phyloP scores from a whole-genome alignment of 2,113 vertebrate species.

The Eleginops maclovinus region DNA sequence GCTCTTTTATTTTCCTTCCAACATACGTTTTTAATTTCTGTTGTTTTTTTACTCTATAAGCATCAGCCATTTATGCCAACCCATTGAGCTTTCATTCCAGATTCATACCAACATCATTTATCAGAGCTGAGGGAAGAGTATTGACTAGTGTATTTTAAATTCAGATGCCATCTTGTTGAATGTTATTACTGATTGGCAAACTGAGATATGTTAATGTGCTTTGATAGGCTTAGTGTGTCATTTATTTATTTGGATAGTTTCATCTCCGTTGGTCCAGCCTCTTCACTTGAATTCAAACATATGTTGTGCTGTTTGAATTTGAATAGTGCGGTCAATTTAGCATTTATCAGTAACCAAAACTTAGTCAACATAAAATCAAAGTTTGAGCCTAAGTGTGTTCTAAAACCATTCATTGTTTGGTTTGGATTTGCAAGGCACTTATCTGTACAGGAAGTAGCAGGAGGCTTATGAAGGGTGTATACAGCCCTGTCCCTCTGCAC shows the following conservation, averaged over 20 bases:
- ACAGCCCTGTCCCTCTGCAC: background rate
- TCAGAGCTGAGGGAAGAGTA: too few species aligned
- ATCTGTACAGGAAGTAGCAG: too few species aligned
- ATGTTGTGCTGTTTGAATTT: background rate
- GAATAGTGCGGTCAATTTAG: background rate
- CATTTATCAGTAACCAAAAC: background rate
- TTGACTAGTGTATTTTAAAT: too few species aligned
- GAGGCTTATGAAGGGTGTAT: too few species aligned
- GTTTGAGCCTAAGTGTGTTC: background rate
- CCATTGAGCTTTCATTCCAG: background rate
- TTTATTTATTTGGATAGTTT: too few species aligned
- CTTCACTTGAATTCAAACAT: too few species aligned
- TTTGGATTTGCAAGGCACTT: too few species aligned
- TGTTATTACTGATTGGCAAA: too few species aligned
- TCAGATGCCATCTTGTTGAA: too few species aligned
- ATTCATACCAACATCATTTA: constrained; percentile 43
- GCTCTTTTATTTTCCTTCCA: constrained; percentile 3
- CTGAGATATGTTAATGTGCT: background rate
- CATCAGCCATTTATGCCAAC: constrained; percentile 6
- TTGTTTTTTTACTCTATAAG: background rate
- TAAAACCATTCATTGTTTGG: background rate
- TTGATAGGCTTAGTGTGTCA: background rate
- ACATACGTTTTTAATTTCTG: constrained; percentile 29
- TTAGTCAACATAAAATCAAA: background rate
- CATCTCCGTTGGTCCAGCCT: background rate